Evolutionary conservation across 2,888 invertebrate genomes (phyloP).

Genomic region (Tiliacea citrago): DNA sequence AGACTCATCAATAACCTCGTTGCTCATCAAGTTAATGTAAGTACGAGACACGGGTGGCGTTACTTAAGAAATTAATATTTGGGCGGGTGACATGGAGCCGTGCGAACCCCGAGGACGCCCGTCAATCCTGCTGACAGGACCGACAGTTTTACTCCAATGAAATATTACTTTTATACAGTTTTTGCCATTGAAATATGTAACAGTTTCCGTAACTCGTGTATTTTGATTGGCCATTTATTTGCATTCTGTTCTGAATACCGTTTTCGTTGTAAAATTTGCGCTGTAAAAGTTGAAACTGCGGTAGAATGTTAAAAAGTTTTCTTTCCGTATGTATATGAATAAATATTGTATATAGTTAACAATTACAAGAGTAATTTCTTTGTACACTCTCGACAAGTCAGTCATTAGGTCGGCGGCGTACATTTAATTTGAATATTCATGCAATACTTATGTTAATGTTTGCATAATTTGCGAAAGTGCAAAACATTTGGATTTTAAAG

Average conservation of each 20-base stretch:
- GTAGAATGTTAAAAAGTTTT: constrained; percentile 39
- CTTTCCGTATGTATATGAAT: constrained; percentile 47
- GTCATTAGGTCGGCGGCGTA: constrained; percentile 60
- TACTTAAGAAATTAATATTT: constrained; percentile 86
- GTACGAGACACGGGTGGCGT: constrained; percentile 69
- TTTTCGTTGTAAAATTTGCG: constrained; percentile 27
- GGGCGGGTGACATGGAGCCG: constrained; percentile 69
- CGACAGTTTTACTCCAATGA: constrained; percentile 52
- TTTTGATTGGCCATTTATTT: constrained; percentile 62
- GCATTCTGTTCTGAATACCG: constrained; percentile 40
- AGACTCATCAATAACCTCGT: constrained; percentile 80
- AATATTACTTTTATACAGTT: constrained; percentile 62
- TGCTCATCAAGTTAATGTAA: constrained; percentile 82
- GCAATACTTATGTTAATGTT: constrained; percentile 66
- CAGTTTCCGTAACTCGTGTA: constrained; percentile 52
- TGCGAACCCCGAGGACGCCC: constrained; percentile 47
- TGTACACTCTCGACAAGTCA: constrained; percentile 52
- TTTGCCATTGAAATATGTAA: constrained; percentile 55
- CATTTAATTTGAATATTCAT: constrained; percentile 68
- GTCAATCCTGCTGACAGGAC: constrained; percentile 65
- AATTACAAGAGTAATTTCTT: constrained; percentile 60
- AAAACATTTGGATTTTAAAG: constrained; percentile 52
- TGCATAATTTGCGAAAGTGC: constrained; percentile 65
- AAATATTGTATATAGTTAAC: constrained; percentile 43
- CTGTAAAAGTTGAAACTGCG: constrained; percentile 22